Conservation (phyloP, 2,113 vertebrate genomes). For the Xenopus laevis region DNA sequence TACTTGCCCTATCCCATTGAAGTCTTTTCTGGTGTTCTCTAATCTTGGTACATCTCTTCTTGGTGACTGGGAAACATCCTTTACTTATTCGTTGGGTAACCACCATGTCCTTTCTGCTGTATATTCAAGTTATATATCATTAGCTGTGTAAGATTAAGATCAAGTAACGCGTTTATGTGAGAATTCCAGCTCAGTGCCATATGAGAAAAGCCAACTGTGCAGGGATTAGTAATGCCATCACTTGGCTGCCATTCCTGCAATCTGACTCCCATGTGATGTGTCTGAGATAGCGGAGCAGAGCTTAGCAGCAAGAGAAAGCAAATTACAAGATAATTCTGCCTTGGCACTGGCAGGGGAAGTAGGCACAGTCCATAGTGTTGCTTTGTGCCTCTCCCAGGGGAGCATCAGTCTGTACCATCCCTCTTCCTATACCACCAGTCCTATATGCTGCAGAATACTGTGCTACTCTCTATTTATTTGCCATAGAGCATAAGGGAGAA, state of each 20-base stretch:
- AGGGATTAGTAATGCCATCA: conserved; percentile 36
- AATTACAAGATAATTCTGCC: not conserved
- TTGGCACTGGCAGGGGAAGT: not conserved
- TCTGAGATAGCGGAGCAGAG: conserved; percentile 10
- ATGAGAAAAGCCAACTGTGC: conserved; percentile 2
- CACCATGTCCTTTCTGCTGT: not conserved
- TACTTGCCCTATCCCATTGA: no score
- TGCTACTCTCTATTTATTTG: conserved; percentile 70
- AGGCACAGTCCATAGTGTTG: conserved; percentile 52
- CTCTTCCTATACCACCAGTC: conserved; percentile 57
- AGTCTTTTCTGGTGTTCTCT: not conserved
- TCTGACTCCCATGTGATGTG: conserved; percentile 34
- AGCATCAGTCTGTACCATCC: conserved; percentile 65
- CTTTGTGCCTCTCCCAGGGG: conserved; percentile 51
- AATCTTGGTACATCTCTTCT: not conserved
- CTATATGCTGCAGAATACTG: conserved; percentile 48
- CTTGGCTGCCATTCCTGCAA: conserved; percentile 38
- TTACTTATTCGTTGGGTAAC: not conserved
- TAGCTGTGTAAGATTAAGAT: not conserved
- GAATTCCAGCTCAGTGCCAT: conserved; percentile 1
- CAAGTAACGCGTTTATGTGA: not conserved
- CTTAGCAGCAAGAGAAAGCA: not conserved
- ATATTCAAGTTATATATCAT: not conserved
- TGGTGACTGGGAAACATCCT: not conserved
- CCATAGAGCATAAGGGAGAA: conserved; percentile 81